These are phyloP conservation scores for Pedetes capensis DNA, from an alignment of 2,113 vertebrate genomes.

Conservation along the genomic window DNA sequence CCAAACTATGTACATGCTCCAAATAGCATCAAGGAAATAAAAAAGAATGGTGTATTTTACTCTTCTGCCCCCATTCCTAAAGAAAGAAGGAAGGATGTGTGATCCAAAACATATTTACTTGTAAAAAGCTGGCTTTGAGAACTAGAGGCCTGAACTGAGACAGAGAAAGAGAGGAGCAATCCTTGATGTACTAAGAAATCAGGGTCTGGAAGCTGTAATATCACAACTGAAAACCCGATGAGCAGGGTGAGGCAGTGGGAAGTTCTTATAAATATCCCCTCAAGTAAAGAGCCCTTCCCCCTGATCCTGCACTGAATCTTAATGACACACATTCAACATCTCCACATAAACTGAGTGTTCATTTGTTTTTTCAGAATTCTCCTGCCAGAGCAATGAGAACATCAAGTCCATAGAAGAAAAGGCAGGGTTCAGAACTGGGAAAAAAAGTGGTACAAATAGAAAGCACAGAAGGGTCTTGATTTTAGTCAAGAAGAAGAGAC, in stretches of 20 bases:
- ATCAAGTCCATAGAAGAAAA: not conserved
- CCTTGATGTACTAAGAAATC: not conserved
- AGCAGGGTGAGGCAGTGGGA: not conserved
- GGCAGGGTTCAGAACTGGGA: not conserved
- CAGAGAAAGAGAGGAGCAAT: not conserved
- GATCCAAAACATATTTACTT: not conserved
- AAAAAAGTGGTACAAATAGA: not conserved
- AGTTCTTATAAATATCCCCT: not conserved
- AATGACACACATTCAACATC: not conserved
- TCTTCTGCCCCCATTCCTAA: not conserved
- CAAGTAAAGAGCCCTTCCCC: not conserved
- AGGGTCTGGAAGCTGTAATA: not conserved
- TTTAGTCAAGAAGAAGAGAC: not conserved
- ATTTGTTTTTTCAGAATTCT: not conserved
- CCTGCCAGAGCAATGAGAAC: not conserved
- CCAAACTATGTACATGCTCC: not conserved
- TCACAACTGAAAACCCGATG: not conserved
- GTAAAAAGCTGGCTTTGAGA: not conserved
- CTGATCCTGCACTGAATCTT: not conserved
- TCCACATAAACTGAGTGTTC: not conserved
- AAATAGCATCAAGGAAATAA: slow-evolving; percentile 1
- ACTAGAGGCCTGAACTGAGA: not conserved
- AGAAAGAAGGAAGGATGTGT: not conserved
- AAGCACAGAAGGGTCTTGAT: not conserved
- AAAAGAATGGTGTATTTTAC: not conserved